Evolutionary conservation across 2,797 vertebrate species (phyloP).

Genomic region (Sebastes nivosus): DNA sequence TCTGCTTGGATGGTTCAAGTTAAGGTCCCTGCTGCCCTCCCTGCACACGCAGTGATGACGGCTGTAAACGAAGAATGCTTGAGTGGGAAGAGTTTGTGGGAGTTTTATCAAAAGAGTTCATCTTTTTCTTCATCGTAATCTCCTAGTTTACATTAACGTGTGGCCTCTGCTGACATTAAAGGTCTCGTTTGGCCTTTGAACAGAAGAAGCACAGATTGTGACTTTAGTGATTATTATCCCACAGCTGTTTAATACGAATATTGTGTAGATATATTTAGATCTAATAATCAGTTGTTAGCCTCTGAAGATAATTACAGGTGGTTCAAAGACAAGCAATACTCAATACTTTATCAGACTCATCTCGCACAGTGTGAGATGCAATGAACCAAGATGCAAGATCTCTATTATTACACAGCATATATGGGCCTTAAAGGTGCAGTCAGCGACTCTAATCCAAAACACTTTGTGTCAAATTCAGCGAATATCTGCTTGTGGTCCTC

Average conservation of each 20-base stretch:
- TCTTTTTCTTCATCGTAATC: constrained; percentile 6
- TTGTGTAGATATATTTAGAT: neutral
- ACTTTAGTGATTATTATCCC: neutral
- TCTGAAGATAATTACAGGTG: neutral
- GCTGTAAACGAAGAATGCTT: constrained; percentile 20
- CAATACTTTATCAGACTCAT: neutral
- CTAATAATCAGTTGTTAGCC: neutral
- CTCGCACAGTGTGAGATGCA: neutral
- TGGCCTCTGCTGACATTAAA: neutral
- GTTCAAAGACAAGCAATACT: neutral
- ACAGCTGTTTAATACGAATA: neutral
- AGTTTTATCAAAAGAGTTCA: constrained; percentile 24
- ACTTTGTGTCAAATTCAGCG: neutral
- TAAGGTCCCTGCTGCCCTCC: neutral
- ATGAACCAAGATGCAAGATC: neutral
- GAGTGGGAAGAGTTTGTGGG: constrained; percentile 8
- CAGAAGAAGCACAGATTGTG: neutral
- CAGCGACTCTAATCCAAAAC: neutral
- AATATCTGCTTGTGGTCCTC: neutral
- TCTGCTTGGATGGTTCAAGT: constrained; percentile 11
- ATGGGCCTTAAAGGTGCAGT: neutral
- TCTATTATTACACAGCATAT: neutral
- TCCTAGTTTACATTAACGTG: neutral
- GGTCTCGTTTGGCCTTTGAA: constrained; percentile 1
- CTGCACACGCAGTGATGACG: neutral